A percentile compares a stretch with the other conserved stretches of the same genome.
These are phyloP conservation scores for Phoxinus phoxinus DNA, from an alignment of 2,113 vertebrate species.

Conservation along the genomic window DNA sequence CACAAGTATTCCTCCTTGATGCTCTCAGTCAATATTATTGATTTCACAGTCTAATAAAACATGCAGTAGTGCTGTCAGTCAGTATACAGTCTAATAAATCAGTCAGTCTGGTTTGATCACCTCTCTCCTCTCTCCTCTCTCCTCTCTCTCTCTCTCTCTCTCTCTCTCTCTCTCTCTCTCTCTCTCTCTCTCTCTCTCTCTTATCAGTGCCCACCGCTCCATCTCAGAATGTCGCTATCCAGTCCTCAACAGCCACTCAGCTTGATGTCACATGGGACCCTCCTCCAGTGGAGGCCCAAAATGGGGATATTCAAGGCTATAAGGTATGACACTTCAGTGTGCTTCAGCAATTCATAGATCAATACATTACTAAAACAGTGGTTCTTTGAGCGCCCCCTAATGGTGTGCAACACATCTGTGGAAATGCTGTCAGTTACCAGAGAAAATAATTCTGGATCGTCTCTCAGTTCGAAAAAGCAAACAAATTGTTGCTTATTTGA, in stretches of 20 bases:
- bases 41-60: slow-evolving; percentile 6
- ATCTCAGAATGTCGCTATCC: slow-evolving; percentile 85
- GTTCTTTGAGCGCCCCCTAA: neutral
- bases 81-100: slow-evolving; percentile 11
- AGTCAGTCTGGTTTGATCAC: neutral
- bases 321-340: slow-evolving; percentile 76
- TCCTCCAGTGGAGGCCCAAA: slow-evolving; percentile 85
- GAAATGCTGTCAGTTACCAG: neutral
- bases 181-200: neutral
- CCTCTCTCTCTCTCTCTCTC: slow-evolving; percentile 1
- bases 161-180: neutral
- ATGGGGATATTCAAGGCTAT: slow-evolving; percentile 96
- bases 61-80: neutral
- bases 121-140: no score
- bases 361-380: neutral
- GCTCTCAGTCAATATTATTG: neutral
- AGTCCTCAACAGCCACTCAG: slow-evolving; percentile 88
- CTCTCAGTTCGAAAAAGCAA: neutral
- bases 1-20: neutral
- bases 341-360: neutral
- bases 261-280: slow-evolving; percentile 94
- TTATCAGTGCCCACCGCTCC: slow-evolving; percentile 86
- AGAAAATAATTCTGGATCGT: neutral
- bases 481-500: neutral
- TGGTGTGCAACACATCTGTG: neutral